Conservation (phyloP, 2,888 invertebrate genomes). For the Periphyllus acericola region DNA sequence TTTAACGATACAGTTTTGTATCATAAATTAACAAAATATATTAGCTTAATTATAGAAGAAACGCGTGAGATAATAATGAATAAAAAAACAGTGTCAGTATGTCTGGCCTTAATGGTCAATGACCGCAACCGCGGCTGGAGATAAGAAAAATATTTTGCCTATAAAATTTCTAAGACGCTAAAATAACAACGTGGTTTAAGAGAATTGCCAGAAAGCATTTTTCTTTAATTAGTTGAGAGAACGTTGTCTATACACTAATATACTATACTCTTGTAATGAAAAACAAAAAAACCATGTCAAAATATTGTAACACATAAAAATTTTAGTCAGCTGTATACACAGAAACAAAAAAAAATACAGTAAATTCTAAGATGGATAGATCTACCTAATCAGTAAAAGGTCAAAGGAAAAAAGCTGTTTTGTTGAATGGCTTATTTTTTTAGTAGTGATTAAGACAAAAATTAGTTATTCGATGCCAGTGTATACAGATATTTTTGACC, state of each 20-base stretch:
- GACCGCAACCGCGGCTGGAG: conserved; percentile 48
- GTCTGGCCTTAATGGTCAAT: conserved; percentile 60
- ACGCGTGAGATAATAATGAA: conserved; percentile 39
- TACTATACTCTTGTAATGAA: neutral
- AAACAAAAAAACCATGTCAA: neutral
- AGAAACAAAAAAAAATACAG: neutral
- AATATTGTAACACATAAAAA: neutral
- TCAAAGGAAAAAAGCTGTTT: neutral
- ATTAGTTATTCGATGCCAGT: neutral
- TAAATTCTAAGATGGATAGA: neutral
- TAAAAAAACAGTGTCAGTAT: conserved; percentile 59
- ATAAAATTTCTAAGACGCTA: conserved; percentile 24
- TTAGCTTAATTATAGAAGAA: conserved; percentile 37
- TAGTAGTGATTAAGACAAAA: neutral
- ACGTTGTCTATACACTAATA: neutral
- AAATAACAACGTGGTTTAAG: conserved; percentile 33
- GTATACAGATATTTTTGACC: conserved; percentile 8
- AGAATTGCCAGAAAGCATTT: conserved; percentile 14
- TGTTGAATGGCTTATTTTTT: neutral
- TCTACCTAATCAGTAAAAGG: neutral
- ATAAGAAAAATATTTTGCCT: conserved; percentile 43
- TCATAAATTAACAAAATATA: neutral
- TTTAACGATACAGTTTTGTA: neutral
- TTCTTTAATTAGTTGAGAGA: conserved; percentile 9
- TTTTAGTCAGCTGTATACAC: conserved; percentile 6